Evolutionary conservation across 2,888 invertebrate genomes (phyloP).

Genomic region (Eilema sororculum): DNA sequence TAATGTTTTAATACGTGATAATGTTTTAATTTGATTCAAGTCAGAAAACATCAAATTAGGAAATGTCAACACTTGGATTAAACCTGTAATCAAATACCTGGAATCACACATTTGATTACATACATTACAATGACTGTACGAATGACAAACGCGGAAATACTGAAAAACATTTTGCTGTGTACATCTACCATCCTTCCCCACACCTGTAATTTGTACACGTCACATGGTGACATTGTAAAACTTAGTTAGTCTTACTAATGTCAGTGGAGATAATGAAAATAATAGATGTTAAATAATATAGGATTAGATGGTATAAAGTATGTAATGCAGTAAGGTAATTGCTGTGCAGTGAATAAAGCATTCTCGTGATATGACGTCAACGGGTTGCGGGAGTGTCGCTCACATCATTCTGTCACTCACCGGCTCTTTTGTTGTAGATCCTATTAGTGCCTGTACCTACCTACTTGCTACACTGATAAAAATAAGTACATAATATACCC

Average conservation of each 20-base stretch:
- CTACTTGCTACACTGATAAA: slow-evolving; percentile 27
- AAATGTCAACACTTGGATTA: slow-evolving; percentile 10
- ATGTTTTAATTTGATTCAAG: neutral
- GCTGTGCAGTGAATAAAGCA: slow-evolving; percentile 67
- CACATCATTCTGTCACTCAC: slow-evolving; percentile 38
- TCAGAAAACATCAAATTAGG: neutral
- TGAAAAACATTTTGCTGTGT: slow-evolving; percentile 64
- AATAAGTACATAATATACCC: slow-evolving; percentile 20
- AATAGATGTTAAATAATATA: slow-evolving; percentile 83
- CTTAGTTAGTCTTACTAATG: slow-evolving; percentile 76
- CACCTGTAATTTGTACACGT: slow-evolving; percentile 81
- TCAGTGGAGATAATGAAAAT: slow-evolving; percentile 84
- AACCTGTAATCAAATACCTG: slow-evolving; percentile 32
- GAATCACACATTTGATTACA: slow-evolving; percentile 49
- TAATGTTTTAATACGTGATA: too few species aligned
- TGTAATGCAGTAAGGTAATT: slow-evolving; percentile 76
- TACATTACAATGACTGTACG: slow-evolving; percentile 43
- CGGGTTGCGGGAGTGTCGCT: slow-evolving; percentile 39
- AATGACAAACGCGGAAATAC: slow-evolving; percentile 68
- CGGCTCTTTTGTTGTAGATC: slow-evolving; percentile 58
- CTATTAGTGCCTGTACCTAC: slow-evolving; percentile 44
- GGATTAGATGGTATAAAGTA: slow-evolving; percentile 80
- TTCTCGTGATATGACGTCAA: slow-evolving; percentile 68
- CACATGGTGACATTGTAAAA: slow-evolving; percentile 81
- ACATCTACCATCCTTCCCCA: slow-evolving; percentile 51